Base-by-base conservation (phyloP, 2,797 vertebrate genomes). In the Oceanodroma leucorhoa region DNA sequence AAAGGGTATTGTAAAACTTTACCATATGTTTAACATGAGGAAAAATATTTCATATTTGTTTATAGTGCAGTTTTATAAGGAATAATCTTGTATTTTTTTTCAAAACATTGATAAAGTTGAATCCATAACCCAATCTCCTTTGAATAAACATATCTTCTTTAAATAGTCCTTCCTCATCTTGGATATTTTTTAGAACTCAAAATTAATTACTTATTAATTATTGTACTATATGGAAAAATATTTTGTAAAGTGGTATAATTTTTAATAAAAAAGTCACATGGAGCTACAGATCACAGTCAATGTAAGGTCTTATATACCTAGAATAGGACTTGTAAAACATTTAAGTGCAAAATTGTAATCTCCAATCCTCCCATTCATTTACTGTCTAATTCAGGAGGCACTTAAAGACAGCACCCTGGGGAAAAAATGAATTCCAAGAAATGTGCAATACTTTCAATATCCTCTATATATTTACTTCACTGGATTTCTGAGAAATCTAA, bases 1-100 rank as follows among this genome's bases (percentile, higher is more conserved):
- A 66, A 54, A 45, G 20, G 6, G 12, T 75, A 45, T 50, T 53
- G 29, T 36, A 50, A 79, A 83, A 71, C 21, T 62, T 70, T 43
- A 70, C 2, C 0, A 0, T 9, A 64, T 13, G 2, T 41, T 79
- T 79, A 85, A 40, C 0, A 0, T 20, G 11, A 50, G 26, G 6
- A 43, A 83, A 85, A 83, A 60, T 55, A 72, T 26, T 76, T 55
- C 2, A 15, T 10, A 43, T 51, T 53, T 64, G 5, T 34, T 80
- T 60, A 55, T 16, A 65, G 13, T 18, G 6, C 43, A 43, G 12
- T 72, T 87, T 64, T 61, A 61, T 14, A 1, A 84, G 22, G 0
- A 77, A 54, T 40, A 80, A 48, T 8, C 19, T 41, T 20, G 22
- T 32, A 30, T 70, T 89, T 69, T 78, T 27, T 65, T 84, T 29